Conservation (phyloP, 2,888 invertebrate species). For the Synanthedon andrenaeformis region DNA sequence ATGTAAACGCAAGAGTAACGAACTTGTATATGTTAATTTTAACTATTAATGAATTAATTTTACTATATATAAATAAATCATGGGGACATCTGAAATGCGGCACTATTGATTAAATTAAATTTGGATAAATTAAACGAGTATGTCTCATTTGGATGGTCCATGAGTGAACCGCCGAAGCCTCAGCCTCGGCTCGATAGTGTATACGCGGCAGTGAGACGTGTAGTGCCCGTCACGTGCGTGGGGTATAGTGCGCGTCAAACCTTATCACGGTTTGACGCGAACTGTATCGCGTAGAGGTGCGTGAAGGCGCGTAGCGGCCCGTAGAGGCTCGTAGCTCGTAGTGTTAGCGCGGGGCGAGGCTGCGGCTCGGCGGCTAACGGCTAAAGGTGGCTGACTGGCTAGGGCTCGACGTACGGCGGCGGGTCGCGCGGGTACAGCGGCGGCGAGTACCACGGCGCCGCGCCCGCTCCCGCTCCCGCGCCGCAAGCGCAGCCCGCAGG, state of each 20-base stretch:
- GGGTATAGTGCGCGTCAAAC: conserved; percentile 1
- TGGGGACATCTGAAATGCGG: conserved; percentile 1
- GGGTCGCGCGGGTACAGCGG: conserved; percentile 52
- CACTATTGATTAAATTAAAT: background rate
- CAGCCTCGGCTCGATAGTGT: conserved; percentile 17
- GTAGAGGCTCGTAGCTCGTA: background rate
- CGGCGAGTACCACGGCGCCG: conserved; percentile 55
- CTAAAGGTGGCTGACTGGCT: conserved; percentile 10
- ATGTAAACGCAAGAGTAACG: conserved; percentile 45
- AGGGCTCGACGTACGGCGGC: conserved; percentile 69
- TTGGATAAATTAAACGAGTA: background rate
- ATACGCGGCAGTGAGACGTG: conserved; percentile 5
- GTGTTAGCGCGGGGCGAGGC: background rate
- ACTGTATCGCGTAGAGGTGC: background rate
- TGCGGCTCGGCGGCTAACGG: background rate
- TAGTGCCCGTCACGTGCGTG: background rate
- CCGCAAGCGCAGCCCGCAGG: conserved; percentile 61
- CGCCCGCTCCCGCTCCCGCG: conserved; percentile 50
- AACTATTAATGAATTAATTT: too few species aligned
- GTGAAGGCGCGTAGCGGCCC: background rate
- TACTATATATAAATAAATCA: background rate
- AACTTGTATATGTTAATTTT: conserved; percentile 29
- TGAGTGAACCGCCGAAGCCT: conserved; percentile 28
- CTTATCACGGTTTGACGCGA: background rate
- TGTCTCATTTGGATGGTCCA: conserved; percentile 24